A percentile compares a stretch with the other conserved stretches of the same genome.
Evolutionary conservation across 2,113 vertebrate species (phyloP).

Genomic region (Alaudala cheleensis): DNA sequence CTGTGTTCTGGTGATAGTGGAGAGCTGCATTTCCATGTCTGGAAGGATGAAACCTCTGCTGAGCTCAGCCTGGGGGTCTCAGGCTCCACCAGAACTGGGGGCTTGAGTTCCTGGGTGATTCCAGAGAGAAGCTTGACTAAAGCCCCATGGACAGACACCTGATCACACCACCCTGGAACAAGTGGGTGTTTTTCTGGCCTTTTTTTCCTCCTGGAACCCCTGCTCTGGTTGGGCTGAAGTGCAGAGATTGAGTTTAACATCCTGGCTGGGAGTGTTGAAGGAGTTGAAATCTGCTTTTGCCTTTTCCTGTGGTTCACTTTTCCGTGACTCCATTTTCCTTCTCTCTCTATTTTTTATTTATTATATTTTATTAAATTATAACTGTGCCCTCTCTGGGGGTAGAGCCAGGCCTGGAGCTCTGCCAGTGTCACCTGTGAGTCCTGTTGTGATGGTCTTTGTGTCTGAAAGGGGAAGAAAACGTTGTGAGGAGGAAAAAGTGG

Average conservation of each 20-base stretch:
- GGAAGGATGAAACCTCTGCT: neutral
- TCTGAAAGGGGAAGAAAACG: neutral
- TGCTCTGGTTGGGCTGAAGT: neutral
- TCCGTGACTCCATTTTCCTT: neutral
- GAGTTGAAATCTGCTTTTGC: neutral
- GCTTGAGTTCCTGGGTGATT: neutral
- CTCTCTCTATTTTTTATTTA: neutral
- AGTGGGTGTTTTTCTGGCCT: neutral
- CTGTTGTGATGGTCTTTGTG: neutral
- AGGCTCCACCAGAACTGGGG: neutral
- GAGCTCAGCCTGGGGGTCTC: neutral
- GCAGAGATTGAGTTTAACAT: rapidly evolving
- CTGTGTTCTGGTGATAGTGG: neutral
- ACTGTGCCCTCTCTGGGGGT: neutral
- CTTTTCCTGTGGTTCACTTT: neutral
- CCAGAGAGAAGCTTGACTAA: neutral
- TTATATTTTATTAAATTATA: neutral
- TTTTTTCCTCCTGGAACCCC: neutral
- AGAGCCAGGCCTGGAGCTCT: neutral
- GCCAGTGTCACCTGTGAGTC: neutral
- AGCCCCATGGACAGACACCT: rapidly evolving
- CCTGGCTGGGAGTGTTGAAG: neutral
- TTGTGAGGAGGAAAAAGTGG: neutral
- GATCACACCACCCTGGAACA: neutral
- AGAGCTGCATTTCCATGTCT: neutral